Evolutionary conservation across 2,113 vertebrate species (phyloP).

Genomic region (Spea multiplicata): DNA sequence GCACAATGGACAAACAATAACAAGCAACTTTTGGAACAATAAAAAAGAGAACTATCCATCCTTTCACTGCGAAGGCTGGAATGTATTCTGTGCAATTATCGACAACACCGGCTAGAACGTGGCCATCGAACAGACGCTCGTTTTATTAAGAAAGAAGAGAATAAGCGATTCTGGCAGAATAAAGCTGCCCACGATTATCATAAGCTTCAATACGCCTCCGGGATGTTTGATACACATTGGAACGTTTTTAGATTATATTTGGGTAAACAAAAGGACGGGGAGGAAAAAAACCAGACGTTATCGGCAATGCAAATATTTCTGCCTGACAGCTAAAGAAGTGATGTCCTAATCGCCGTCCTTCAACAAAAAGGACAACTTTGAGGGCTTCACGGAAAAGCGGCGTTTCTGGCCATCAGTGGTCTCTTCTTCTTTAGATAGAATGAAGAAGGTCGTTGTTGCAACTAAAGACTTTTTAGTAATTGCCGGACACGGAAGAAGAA

Average conservation of each 20-base stretch:
- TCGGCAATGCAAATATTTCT: conserved; percentile 10
- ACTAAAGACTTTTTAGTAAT: no score
- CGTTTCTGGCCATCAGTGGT: no score
- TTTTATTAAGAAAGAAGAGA: background rate
- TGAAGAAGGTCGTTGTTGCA: no score
- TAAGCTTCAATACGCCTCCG: background rate
- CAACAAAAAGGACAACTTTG: background rate
- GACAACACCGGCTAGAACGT: background rate
- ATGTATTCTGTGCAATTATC: background rate
- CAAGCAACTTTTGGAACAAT: background rate
- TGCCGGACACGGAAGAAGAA: no score
- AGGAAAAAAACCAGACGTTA: background rate
- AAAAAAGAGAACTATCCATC: background rate
- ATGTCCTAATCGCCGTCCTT: background rate
- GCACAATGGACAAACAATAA: background rate
- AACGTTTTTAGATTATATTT: conserved; percentile 5
- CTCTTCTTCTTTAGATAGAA: no score
- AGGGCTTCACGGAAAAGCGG: no score
- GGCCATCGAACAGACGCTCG: background rate
- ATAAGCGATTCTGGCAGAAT: background rate
- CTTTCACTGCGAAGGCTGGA: background rate
- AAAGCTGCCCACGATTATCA: background rate
- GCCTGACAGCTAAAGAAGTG: background rate
- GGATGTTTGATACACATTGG: background rate
- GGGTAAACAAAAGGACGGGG: conserved; percentile 1